Evolutionary conservation across 2,888 invertebrate species (phyloP), one percentile per base, ranked within the genome.

Genomic region (Nemapogon koenigi): DNA sequence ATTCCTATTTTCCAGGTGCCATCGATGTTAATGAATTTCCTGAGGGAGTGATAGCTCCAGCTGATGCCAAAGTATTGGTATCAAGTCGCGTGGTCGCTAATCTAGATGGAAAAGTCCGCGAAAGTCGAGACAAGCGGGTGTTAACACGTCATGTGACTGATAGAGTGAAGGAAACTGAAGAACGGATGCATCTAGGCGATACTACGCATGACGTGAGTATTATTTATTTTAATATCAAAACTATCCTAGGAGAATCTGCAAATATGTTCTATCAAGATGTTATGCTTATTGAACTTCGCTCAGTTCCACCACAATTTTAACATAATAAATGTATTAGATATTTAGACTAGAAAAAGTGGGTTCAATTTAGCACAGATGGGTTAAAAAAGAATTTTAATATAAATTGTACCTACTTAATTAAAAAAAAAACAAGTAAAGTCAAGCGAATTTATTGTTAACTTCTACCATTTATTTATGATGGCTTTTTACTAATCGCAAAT

Each of bases 131-230:
- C 62, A 85, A 85, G 46, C 84, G 86, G 18, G 86, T 93, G 41
- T 83, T 90, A 48, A 91, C 91, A 31, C 83, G 91, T 42, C 91
- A 93, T 66, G 88, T 93, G 59, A 88, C 86, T 30, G 90, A 93
- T 53, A 88, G 91, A 50, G 84, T 87, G 25, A 81, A 87, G 44
- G 93, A 94, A 67, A 91, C 89, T 0, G 93, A 94, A 69, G 91
- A 94, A 70, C 83, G 89, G 41, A 87, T 88, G 51, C 89, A 93
- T 56, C 78, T 87, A 39, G 93, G 93, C 19, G 90, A 93, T 58
- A 89, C 93, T 54, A 89, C 91, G 36, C 93, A 94, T 66, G 87
- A 92, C 82, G 94, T 93, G 55, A 84, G 84, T 73, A 35, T 10
- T 19, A 7, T 15, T 17, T 38, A 2, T 8, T 30, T 7, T 29